Percentiles rank a stretch among this genome's conserved stretches.
phyloP scores from a whole-genome alignment of 2,888 invertebrate genomes.

The Erebia aethiops region DNA sequence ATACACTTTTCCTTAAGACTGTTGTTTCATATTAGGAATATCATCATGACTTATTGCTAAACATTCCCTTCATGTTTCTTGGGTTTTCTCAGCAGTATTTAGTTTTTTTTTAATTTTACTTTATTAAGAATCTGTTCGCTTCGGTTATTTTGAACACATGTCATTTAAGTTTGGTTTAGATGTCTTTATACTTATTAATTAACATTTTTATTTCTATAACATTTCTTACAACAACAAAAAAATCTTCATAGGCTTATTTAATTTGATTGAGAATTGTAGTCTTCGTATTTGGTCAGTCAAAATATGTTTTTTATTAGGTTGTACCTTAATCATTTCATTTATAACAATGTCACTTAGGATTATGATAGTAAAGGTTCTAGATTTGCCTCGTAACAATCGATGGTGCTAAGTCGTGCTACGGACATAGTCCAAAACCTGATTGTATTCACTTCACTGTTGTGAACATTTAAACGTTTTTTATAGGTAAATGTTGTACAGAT shows the following conservation, averaged over 20 bases:
- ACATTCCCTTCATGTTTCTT: slow-evolving; percentile 18
- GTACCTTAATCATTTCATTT: slow-evolving; percentile 20
- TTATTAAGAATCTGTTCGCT: background rate
- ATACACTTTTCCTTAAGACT: slow-evolving; percentile 47
- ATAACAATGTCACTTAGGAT: slow-evolving; percentile 18
- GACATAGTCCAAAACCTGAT: slow-evolving; percentile 74
- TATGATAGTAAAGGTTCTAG: slow-evolving; percentile 41
- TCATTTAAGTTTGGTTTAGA: no score
- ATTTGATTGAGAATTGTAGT: slow-evolving; percentile 7
- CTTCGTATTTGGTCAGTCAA: slow-evolving; percentile 24
- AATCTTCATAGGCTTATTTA: background rate
- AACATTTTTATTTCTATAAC: no score
- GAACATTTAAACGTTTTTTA: slow-evolving; percentile 60
- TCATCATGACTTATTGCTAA: slow-evolving; percentile 23
- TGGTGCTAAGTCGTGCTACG: slow-evolving; percentile 81
- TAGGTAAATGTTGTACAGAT: slow-evolving; percentile 75
- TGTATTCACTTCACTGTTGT: slow-evolving; percentile 66
- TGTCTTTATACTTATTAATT: no score
- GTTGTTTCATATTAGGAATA: slow-evolving; percentile 47
- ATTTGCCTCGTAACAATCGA: slow-evolving; percentile 53
- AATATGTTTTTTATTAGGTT: slow-evolving; percentile 19
- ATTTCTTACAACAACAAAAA: background rate
- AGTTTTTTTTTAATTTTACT: background rate
- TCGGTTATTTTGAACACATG: background rate
- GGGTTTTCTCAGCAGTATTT: background rate